Base-by-base conservation (phyloP, 2,888 invertebrate species). In the Myopa testacea region DNA sequence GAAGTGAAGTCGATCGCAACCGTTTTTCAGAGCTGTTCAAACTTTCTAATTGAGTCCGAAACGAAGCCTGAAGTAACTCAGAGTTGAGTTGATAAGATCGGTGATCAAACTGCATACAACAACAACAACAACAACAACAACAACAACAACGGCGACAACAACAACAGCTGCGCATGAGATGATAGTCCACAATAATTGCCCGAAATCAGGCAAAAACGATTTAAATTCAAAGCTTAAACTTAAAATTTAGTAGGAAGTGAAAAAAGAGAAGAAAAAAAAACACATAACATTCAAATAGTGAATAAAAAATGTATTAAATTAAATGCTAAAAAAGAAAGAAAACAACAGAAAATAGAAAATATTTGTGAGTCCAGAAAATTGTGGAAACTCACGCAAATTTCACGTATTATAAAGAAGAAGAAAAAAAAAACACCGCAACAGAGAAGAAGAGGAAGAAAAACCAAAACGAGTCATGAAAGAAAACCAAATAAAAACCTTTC, bases 321-420 rank as follows among this genome's bases (percentile, higher is more conserved):
- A 26, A 26, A 26, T 26, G 26, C 26, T 26, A 14, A n/a, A 55
- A n/a, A 16, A 12, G 14, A n/a, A 5, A 55, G 10, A 55, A n/a
- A n/a, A 55, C 5, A 10, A 55, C 10, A 55, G 10, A 55, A 55
- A 55, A n/a, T 55, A n/a, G 16, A 55, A 55, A 55, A n/a, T n/a
- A 8, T 2, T n/a, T 55, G 55, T 55, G n/a, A 55, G 4, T 37
- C 7, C 16, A 62, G 73, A 19, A 62, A 73, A 62, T 73, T 73
- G 62, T 73, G 45, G 19, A 62, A 62, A 73, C 14, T 60, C 73
- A 73, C 73, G 73, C 62, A 40, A 62, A 38, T 45, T 73, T 37
- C 52, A 34, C 19, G 45, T 26, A 37, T 8, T 45, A 2, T 45
- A 3, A 3, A 14, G 26, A n/a, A 68, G 45, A 26, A 40, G 40